Conservation (phyloP, 2,888 invertebrate species). For the Oligia strigilis region DNA sequence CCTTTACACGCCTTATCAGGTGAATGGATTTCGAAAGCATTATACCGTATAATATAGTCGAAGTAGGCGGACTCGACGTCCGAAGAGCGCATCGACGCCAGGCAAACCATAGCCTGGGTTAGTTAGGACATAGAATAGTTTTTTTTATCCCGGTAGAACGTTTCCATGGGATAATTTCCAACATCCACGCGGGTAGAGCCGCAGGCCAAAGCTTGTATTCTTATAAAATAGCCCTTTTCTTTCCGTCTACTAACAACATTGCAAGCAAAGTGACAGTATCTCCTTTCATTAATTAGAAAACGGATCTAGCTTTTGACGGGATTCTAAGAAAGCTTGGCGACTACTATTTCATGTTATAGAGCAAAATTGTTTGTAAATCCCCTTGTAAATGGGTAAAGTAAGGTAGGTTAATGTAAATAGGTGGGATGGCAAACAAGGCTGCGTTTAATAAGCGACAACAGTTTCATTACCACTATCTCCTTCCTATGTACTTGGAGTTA, state of each 20-base stretch:
- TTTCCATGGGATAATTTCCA: background rate
- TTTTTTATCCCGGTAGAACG: background rate
- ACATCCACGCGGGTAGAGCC: background rate
- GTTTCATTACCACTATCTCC: background rate
- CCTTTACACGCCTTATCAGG: too few relatives aligned
- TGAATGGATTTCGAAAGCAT: too few relatives aligned
- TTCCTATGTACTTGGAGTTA: background rate
- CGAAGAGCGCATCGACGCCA: too few relatives aligned
- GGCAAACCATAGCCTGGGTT: too few relatives aligned
- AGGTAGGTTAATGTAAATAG: background rate
- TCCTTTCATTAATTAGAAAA: background rate
- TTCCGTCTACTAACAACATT: background rate
- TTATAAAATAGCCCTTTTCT: background rate
- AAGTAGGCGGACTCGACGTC: too few relatives aligned
- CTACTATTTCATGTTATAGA: background rate
- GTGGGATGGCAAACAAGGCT: background rate
- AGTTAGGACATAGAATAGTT: too few relatives aligned
- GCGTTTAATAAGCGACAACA: background rate
- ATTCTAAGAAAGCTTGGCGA: background rate
- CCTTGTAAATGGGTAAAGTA: background rate
- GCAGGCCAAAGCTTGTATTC: background rate
- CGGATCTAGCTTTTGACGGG: background rate
- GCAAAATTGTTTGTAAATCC: background rate
- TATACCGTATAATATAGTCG: too few relatives aligned
- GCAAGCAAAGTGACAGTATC: background rate